phyloP scores from a whole-genome alignment of 2,113 vertebrate species.

The Euleptes europaea region DNA sequence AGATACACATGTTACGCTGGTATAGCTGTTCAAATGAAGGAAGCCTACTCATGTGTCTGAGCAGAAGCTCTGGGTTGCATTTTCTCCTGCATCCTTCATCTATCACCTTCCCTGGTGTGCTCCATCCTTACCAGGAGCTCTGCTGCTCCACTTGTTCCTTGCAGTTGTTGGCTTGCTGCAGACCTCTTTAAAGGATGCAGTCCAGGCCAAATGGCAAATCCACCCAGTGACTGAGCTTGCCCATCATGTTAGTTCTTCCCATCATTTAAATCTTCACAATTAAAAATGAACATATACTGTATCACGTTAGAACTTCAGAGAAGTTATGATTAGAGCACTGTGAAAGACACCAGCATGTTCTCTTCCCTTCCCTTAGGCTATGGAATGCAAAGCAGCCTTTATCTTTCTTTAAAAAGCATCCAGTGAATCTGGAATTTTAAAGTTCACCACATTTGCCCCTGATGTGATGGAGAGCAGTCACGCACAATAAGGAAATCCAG shows the following conservation, averaged over 20 bases:
- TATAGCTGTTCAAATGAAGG: not conserved
- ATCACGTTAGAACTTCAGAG: not conserved
- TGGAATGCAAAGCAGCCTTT: not conserved
- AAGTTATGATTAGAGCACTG: constrained; percentile 6
- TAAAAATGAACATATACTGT: not conserved
- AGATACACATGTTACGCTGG: not conserved
- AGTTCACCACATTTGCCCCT: not conserved
- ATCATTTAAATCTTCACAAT: not conserved
- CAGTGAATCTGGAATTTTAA: constrained; percentile 3
- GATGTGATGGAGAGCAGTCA: not conserved
- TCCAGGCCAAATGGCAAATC: not conserved
- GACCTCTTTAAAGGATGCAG: not conserved
- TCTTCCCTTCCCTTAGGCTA: not conserved
- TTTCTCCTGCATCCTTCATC: not conserved
- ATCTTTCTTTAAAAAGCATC: not conserved
- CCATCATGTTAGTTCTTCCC: not conserved
- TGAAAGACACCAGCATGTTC: not conserved
- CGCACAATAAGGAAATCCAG: not conserved
- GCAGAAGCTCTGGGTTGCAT: not conserved
- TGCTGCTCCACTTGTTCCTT: too few relatives aligned
- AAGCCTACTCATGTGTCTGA: not conserved
- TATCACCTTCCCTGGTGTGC: not conserved
- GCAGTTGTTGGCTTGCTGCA: not conserved
- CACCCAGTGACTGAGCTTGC: not conserved
- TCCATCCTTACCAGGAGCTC: too few relatives aligned